Base-by-base conservation (phyloP, 2,797 vertebrate genomes). In the Myotis vivesi region DNA sequence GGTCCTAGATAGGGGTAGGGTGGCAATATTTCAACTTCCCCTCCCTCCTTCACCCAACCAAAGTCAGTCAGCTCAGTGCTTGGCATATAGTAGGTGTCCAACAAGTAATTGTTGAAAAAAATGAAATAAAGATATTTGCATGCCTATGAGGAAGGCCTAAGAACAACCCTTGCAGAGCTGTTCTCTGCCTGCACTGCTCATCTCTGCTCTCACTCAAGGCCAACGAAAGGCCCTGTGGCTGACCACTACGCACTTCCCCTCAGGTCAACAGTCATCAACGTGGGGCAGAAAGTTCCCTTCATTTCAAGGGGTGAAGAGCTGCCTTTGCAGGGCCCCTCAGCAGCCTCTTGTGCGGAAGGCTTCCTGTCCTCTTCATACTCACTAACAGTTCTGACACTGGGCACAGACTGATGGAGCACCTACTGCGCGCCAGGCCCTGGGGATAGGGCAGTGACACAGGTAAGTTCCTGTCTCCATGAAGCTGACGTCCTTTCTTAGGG, bases 211-310 rank as follows among this genome's bases (percentile, higher is more conserved):
- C 41, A 28, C 2, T n/a, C 10, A 17, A 69, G 59, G 30, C n/a
- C 79, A 57, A 2, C 0, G 51, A 46, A 49, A 77, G 72, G 49
- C 69, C 38, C 76, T 0, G n/a, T 13, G 46, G 36, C 53, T 22
- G 4, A n/a, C 5, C 36, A 10, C 49, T 49, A 2, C 1, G 4
- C 77, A 23, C 79, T n/a, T 7, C 16, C 59, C 49, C n/a, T 33
- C 0, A 3, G 25, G 20, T 8, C 1, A 16, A 38, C n/a, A 9
- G 3, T 10, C 20, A 12, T 16, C 83, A 10, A 0, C 12, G 0
- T 0, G 6, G 3, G 28, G 69, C 38, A 25, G 55, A 16, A 79
- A 57, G n/a, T 33, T 36, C 44, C 73, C 69, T 62, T 44, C 13
- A 23, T 25, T 16, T 30, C 25, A 75, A 84, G 41, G 59, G 22